Conservation (phyloP, 2,888 invertebrate species). For the Noctua janthe region DNA sequence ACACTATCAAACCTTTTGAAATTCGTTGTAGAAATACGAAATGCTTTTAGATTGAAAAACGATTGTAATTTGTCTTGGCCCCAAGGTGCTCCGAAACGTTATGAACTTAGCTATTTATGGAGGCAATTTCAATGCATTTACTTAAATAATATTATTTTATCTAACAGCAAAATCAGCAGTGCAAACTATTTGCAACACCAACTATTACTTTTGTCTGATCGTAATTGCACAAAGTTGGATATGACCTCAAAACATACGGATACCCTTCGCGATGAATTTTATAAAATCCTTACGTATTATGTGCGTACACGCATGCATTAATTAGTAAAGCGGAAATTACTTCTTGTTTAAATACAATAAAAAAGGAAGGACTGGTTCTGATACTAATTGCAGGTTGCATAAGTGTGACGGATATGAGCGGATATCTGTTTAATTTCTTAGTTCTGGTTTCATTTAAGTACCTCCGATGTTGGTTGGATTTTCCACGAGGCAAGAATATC, state of each 20-base stretch:
- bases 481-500: neutral
- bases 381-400: conserved; percentile 16
- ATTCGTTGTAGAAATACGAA: neutral
- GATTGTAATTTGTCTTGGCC: neutral
- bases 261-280: conserved; percentile 43
- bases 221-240: conserved; percentile 34
- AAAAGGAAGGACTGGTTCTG: conserved; percentile 36
- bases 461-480: neutral
- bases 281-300: conserved; percentile 38
- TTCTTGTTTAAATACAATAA: conserved; percentile 37
- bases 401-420: neutral
- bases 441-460: neutral
- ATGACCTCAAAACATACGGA: conserved; percentile 45
- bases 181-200: conserved; percentile 34
- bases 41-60: neutral
- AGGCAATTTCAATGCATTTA: neutral
- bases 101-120: neutral
- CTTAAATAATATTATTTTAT: conserved; percentile 24
- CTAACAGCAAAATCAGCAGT: conserved; percentile 29
- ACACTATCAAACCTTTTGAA: no score
- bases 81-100: neutral
- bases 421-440: neutral
- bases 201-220: conserved; percentile 19
- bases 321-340: conserved; percentile 48
- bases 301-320: conserved; percentile 23